phyloP scores from a whole-genome alignment of 2,113 vertebrate species.

The Ciconia stormi region DNA sequence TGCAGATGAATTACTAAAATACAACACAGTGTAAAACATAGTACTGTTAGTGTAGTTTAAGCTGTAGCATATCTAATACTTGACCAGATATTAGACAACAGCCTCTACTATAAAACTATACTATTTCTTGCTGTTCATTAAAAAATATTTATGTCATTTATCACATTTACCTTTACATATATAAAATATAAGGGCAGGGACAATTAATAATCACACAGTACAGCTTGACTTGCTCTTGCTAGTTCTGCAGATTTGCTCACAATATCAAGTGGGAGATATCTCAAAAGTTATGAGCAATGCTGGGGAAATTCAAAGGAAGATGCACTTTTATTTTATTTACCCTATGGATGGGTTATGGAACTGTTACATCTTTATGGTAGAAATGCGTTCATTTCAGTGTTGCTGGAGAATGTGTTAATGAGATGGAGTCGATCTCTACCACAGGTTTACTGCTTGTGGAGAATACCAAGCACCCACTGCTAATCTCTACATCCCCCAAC shows the following conservation, averaged over 20 bases:
- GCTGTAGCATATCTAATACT: background rate
- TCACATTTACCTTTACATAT: background rate
- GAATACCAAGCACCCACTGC: background rate
- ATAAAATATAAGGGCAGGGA: background rate
- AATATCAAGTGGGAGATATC: background rate
- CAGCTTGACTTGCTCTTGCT: background rate
- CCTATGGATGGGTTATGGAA: background rate
- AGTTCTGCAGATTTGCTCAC: background rate
- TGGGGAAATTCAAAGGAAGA: background rate
- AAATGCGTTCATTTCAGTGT: background rate
- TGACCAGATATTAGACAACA: background rate
- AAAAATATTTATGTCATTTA: background rate
- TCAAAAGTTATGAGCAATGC: accelerated
- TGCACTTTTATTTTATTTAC: background rate
- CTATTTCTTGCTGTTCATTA: background rate
- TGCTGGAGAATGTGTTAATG: background rate
- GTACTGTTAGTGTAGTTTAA: background rate
- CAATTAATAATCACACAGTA: background rate
- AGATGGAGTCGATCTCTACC: background rate
- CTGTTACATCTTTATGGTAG: background rate
- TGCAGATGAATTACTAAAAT: background rate
- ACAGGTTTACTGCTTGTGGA: background rate
- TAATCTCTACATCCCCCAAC: background rate
- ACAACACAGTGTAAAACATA: background rate
- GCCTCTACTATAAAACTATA: background rate